These are phyloP conservation scores for Cyphomyrmex costatus DNA, from an alignment of 1,140 invertebrate genomes.

Conservation along the genomic window DNA sequence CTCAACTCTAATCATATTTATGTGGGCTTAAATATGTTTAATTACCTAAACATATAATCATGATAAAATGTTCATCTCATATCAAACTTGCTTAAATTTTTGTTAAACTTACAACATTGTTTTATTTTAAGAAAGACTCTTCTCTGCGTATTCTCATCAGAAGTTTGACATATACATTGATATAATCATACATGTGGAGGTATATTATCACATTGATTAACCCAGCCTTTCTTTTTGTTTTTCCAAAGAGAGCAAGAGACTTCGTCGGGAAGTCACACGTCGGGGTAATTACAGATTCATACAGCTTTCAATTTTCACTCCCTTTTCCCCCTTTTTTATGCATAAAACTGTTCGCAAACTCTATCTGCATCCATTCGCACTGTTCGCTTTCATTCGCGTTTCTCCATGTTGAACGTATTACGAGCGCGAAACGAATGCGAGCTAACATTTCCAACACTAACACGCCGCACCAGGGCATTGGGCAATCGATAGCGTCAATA, in stretches of 20 bases:
- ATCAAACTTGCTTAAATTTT: neutral
- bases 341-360: conserved; percentile 53
- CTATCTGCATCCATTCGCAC: conserved; percentile 63
- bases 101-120: neutral
- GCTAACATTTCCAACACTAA: conserved; percentile 53
- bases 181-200: neutral
- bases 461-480: conserved; percentile 12
- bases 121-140: neutral
- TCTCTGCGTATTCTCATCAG: neutral
- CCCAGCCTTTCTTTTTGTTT: conserved; percentile 64
- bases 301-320: conserved; percentile 66
- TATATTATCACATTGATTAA: conserved; percentile 59
- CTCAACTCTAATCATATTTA: neutral
- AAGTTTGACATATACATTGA: neutral
- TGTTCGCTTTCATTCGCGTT: conserved; percentile 54
- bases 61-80: neutral
- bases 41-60: neutral
- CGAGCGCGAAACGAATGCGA: conserved; percentile 46
- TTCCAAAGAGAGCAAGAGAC: conserved; percentile 71
- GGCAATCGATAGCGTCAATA: conserved; percentile 64
- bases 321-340: conserved; percentile 24
- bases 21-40: neutral
- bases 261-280: conserved; percentile 69
- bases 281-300: conserved; percentile 80
- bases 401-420: conserved; percentile 56